Percentiles rank a stretch among this genome's conserved stretches.
These are phyloP conservation scores for Eudyptes chrysolophus DNA, from an alignment of 2,113 vertebrate genomes.

Conservation along the genomic window DNA sequence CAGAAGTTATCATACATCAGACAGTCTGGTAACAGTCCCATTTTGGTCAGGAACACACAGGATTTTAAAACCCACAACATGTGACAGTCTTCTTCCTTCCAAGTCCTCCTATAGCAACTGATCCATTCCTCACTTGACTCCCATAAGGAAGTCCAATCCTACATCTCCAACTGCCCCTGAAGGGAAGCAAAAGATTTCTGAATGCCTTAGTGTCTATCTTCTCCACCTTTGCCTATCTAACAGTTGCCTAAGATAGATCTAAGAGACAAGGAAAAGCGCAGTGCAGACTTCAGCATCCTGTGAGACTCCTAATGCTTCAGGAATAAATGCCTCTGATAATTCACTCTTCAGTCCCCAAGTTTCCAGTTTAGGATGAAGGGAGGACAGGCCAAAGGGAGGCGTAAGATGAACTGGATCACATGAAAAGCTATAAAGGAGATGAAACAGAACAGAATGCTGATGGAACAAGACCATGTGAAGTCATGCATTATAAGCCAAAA, in stretches of 20 bases:
- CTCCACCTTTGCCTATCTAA: neutral
- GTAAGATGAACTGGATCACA: neutral
- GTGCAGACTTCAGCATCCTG: neutral
- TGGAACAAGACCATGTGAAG: neutral
- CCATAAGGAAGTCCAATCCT: neutral
- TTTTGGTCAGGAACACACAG: neutral
- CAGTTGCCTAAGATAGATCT: neutral
- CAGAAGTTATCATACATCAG: neutral
- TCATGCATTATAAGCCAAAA: neutral
- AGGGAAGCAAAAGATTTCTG: neutral
- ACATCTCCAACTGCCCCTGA: neutral
- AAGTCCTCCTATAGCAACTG: neutral
- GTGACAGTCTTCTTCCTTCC: neutral
- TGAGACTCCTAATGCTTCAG: neutral
- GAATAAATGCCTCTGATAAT: neutral
- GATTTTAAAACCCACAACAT: neutral
- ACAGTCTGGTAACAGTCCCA: neutral
- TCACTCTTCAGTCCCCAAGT: neutral
- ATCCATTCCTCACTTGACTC: neutral
- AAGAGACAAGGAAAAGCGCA: neutral
- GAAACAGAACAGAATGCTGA: neutral
- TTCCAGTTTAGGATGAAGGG: neutral
- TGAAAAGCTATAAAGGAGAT: neutral
- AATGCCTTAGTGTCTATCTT: neutral
- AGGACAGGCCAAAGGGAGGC: neutral